phyloP scores from a whole-genome alignment of 2,888 invertebrate species.

The Synergus gifuensis region DNA sequence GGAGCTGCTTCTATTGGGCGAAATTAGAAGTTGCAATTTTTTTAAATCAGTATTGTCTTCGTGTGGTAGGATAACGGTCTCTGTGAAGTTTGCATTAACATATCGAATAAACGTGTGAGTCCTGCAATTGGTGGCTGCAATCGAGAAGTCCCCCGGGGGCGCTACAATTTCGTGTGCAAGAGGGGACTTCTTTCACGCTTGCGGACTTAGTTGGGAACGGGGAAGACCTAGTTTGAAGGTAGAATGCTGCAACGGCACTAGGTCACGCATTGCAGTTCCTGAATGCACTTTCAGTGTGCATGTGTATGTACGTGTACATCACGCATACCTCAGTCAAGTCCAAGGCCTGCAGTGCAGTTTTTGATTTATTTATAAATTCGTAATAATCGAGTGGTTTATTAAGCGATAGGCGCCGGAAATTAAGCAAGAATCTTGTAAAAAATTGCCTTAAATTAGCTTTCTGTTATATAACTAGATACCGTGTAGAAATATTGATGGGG shows the following conservation, averaged over 20 bases:
- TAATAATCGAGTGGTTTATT: no score
- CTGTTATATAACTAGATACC: no score
- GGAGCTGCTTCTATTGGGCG: no score
- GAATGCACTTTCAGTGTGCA: slow-evolving; percentile 63
- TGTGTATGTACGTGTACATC: slow-evolving; percentile 44
- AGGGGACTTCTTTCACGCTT: slow-evolving; percentile 56
- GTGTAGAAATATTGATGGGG: no score
- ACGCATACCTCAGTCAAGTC: background rate
- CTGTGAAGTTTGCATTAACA: slow-evolving; percentile 44
- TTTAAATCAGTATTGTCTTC: background rate
- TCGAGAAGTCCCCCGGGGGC: slow-evolving; percentile 43
- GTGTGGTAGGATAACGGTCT: slow-evolving; percentile 49
- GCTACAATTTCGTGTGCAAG: slow-evolving; percentile 56
- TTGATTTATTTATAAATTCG: no score
- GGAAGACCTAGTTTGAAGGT: slow-evolving; percentile 76
- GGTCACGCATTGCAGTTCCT: slow-evolving; percentile 77
- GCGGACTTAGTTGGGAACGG: slow-evolving; percentile 69
- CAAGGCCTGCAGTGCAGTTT: no score
- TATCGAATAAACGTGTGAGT: slow-evolving; percentile 33
- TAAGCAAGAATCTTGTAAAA: no score
- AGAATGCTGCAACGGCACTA: slow-evolving; percentile 75
- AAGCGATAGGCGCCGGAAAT: no score
- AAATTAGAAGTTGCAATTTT: no score
- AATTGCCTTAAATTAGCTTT: no score
- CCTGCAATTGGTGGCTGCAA: slow-evolving; percentile 52